A percentile compares a stretch with the other conserved stretches of the same genome.
These are phyloP conservation scores for Phasia obesa DNA, from an alignment of 2,888 invertebrate genomes.

Conservation along the genomic window DNA sequence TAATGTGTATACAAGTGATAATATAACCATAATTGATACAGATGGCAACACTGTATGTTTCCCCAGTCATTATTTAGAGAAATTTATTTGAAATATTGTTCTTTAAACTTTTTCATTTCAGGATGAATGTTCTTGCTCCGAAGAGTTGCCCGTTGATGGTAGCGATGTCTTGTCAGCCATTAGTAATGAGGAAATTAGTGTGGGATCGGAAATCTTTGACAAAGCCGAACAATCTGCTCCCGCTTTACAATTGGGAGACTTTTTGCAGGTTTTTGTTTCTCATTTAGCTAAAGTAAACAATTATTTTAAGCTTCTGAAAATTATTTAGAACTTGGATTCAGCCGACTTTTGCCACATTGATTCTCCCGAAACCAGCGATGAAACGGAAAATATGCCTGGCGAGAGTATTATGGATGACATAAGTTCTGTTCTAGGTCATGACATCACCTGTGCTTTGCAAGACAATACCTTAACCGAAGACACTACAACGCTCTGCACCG, in stretches of 20 bases:
- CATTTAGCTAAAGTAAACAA: neutral
- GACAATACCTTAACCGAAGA: slow-evolving; percentile 89
- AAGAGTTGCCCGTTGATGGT: slow-evolving; percentile 79
- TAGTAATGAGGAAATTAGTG: slow-evolving; percentile 88
- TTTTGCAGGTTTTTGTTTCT: slow-evolving; percentile 78
- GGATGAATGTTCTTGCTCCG: slow-evolving; percentile 81
- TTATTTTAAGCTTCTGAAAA: neutral
- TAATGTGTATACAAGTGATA: slow-evolving; percentile 83
- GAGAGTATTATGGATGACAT: slow-evolving; percentile 91
- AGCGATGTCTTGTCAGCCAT: slow-evolving; percentile 85
- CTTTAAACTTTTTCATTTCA: slow-evolving; percentile 65
- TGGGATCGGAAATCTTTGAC: slow-evolving; percentile 87
- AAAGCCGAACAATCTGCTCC: slow-evolving; percentile 76
- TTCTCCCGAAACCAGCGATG: slow-evolving; percentile 91
- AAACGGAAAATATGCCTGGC: slow-evolving; percentile 88
- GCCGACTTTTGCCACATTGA: slow-evolving; percentile 89
- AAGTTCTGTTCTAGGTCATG: slow-evolving; percentile 88
- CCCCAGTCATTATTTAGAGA: neutral
- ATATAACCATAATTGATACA: slow-evolving; percentile 87
- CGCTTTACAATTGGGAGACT: slow-evolving; percentile 78
- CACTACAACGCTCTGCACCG: slow-evolving; percentile 86
- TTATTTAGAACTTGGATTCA: slow-evolving; percentile 81
- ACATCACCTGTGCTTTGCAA: slow-evolving; percentile 86
- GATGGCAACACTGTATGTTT: slow-evolving; percentile 83
- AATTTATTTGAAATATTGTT: neutral